Conservation (phyloP, 2,113 vertebrate species). For the Paraplagusia blochii region DNA sequence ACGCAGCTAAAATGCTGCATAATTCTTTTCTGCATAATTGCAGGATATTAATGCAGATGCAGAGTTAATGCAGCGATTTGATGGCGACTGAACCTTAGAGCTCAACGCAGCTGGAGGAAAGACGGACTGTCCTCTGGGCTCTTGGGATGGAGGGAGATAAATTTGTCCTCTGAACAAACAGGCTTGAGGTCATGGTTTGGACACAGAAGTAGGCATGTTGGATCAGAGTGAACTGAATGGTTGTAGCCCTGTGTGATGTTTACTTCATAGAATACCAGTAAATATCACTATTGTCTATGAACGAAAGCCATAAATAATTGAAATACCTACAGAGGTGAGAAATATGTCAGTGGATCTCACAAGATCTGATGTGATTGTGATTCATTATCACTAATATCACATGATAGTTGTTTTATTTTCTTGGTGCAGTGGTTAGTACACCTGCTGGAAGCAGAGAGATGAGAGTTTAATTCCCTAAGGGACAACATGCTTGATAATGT, state of each 20-base stretch:
- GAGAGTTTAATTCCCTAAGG: too few relatives aligned
- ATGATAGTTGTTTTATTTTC: neutral
- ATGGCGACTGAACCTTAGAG: constrained; percentile 8
- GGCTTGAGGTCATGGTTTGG: too few relatives aligned
- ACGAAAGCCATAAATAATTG: constrained; percentile 1
- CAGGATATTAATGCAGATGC: constrained; percentile 10
- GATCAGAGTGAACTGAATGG: neutral
- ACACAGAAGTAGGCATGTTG: neutral
- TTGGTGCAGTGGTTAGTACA: neutral
- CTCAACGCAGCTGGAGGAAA: constrained; percentile 21
- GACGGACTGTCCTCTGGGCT: constrained; percentile 25
- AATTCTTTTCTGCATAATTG: constrained; percentile 58
- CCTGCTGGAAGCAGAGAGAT: too few relatives aligned
- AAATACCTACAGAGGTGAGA: neutral
- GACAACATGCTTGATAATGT: too few relatives aligned
- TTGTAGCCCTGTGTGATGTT: neutral
- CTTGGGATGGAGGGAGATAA: constrained; percentile 24
- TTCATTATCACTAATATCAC: neutral
- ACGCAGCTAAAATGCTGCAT: constrained; percentile 41
- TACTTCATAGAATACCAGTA: neutral
- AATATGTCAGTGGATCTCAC: too few relatives aligned
- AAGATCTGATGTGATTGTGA: neutral
- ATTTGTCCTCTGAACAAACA: constrained; percentile 6
- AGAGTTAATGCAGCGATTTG: constrained; percentile 12
- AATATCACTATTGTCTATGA: too few relatives aligned